Evolutionary conservation across 2,113 vertebrate genomes (phyloP).

Genomic region (Brevimyrus niger): DNA sequence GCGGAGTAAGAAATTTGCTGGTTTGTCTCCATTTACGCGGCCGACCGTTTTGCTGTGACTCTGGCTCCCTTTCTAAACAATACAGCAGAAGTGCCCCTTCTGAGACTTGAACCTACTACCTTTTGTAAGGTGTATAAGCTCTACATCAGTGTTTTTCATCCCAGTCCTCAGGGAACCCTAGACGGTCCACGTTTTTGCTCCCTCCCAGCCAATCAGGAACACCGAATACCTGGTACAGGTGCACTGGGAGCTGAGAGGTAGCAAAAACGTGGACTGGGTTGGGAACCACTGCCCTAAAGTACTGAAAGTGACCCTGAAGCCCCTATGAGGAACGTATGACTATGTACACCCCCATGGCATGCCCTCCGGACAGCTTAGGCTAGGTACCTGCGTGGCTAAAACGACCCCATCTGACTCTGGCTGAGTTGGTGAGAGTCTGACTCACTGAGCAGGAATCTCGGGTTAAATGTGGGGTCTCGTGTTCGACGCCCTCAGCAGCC

Average conservation of each 20-base stretch:
- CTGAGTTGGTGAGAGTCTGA: background rate
- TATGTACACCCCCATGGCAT: background rate
- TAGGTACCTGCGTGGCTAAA: background rate
- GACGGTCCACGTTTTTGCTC: no score
- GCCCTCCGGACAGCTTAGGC: background rate
- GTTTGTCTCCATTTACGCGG: background rate
- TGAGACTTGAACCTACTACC: background rate
- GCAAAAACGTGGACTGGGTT: no score
- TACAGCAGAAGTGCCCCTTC: background rate
- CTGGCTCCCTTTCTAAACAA: background rate
- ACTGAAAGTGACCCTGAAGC: background rate
- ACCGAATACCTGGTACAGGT: no score
- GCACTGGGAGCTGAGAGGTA: no score
- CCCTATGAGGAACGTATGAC: background rate
- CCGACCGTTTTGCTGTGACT: background rate
- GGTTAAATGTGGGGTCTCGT: background rate
- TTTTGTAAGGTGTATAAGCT: background rate
- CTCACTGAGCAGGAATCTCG: constrained; percentile 3
- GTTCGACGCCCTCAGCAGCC: background rate
- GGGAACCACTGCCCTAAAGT: no score
- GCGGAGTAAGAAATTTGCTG: background rate
- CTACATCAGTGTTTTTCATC: background rate
- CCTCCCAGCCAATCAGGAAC: no score
- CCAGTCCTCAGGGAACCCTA: no score
- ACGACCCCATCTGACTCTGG: background rate